Evolutionary conservation across 92 coral and sea anemone genomes (phyloP).

Genomic region (Zoanthus gigantus): DNA sequence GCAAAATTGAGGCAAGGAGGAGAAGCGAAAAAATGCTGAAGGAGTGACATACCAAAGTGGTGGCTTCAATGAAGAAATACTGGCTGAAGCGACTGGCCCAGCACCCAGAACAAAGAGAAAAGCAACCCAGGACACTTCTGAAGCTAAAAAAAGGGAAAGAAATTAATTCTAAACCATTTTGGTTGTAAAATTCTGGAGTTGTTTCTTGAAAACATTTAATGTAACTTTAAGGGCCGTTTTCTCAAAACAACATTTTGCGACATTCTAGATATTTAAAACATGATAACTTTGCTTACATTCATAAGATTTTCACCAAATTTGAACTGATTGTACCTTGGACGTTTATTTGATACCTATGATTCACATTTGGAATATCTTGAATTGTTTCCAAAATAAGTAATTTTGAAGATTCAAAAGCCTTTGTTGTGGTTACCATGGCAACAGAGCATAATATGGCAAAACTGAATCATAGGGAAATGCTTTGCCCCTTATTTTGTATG

Average conservation of each 20-base stretch:
- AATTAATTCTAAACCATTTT: conserved; percentile 7
- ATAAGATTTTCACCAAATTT: too few species aligned
- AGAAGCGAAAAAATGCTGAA: not conserved
- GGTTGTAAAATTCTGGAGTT: conserved; percentile 10
- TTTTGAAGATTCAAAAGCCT: not conserved
- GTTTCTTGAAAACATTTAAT: not conserved
- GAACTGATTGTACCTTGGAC: not conserved
- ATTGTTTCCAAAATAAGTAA: not conserved
- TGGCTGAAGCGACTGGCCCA: conserved; percentile 15
- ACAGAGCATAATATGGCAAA: conserved; percentile 3
- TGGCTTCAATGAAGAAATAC: conserved; percentile 38
- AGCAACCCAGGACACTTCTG: conserved; percentile 4
- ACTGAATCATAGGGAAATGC: conserved; percentile 12
- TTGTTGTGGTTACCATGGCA: not conserved
- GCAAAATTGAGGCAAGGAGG: too few species aligned
- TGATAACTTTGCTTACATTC: conserved; percentile 4
- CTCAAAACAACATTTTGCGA: conserved; percentile 1
- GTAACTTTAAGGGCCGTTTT: conserved; percentile 28
- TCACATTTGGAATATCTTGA: not conserved
- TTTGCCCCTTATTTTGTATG: conserved; percentile 1
- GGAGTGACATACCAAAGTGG: conserved; percentile 43
- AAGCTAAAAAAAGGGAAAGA: conserved; percentile 11
- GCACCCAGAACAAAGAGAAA: conserved; percentile 12
- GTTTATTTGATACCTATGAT: too few species aligned
- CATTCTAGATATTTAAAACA: conserved; percentile 18